phyloP scores from a whole-genome alignment of 1,140 invertebrate species.

The Drosophila dunni region DNA sequence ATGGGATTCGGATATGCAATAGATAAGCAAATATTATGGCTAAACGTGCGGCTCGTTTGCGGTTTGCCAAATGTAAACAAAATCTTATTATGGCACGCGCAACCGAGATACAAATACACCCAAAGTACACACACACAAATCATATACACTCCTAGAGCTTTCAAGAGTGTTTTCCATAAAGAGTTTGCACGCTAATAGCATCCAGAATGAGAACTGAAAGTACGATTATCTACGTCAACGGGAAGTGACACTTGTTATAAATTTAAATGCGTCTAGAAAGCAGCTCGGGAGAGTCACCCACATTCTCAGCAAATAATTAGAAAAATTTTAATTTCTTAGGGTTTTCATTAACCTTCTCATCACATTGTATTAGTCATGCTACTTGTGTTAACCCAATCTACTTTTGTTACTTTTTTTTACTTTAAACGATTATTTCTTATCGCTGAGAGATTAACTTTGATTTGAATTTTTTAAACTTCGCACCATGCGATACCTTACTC shows the following conservation, averaged over 20 bases:
- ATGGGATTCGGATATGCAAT: constrained; percentile 36
- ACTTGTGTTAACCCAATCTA: neutral
- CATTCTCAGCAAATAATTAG: neutral
- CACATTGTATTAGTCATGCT: neutral
- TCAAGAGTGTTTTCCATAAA: constrained; percentile 10
- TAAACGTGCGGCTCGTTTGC: constrained; percentile 44
- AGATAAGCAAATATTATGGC: constrained; percentile 50
- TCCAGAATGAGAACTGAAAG: constrained; percentile 21
- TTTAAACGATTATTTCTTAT: neutral
- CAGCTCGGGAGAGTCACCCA: neutral
- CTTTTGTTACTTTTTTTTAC: neutral
- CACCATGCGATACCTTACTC: neutral
- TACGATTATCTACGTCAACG: constrained; percentile 31
- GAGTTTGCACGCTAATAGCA: constrained; percentile 27
- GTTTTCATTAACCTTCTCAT: neutral
- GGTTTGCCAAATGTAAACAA: constrained; percentile 39
- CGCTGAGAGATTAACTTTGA: neutral
- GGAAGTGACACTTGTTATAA: constrained; percentile 2
- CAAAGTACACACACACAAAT: neutral
- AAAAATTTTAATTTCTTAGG: neutral
- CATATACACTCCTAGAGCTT: neutral
- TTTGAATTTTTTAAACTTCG: neutral
- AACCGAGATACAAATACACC: constrained; percentile 6
- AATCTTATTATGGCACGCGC: constrained; percentile 26
- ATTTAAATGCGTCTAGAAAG: constrained; percentile 1